Base-by-base conservation (phyloP, 2,888 invertebrate species). In the Drosophila paranaensis region DNA sequence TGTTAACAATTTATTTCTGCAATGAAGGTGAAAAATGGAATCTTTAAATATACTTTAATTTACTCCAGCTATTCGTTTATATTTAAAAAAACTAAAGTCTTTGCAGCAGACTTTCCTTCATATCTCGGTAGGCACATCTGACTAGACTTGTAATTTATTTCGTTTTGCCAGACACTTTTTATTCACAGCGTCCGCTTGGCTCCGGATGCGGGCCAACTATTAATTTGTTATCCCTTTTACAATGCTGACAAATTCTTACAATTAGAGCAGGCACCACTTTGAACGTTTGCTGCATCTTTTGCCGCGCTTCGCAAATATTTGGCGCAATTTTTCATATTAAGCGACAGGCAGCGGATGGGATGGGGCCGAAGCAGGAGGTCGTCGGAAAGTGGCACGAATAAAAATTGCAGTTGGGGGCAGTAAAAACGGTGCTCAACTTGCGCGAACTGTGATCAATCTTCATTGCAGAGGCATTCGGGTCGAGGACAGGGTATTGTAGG, bases 391-490 rank as follows among this genome's bases (percentile, higher is more conserved):
- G 77, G 73, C 77, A 73, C 63, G 74, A 84, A 89, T 84, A 79
- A 88, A 85, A 89, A 87, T 79, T 77, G 75, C 88, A 84, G 77
- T 57, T 64, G 71, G 71, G 73, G 71, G 61, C 75, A 71, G 62
- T 60, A 77, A 77, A 89, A 89, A 79, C 60, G 71, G 60, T 61
- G 70, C 63, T 61, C 74, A 80, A 77, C 71, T 81, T 72, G 71
- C 71, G 67, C 75, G 78, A 86, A 89, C 88, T 85, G 86, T 82
- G 86, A 89, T 86, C 86, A 89, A 86, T 86, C 86, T 86, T 89
- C 88, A 76, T 81, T 78, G 79, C 70, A 42, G 46, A 30, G 35
- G 20, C 50, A 37, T 25, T 14, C 39, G 60, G 42, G 13, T 35
- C 9, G 39, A n/a, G 40, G 20, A 8, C 27, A 45, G 45, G 4